Evolutionary conservation across 1,140 invertebrate species (phyloP), one percentile per base, ranked within the genome.

Genomic region (Drosophila bipectinata): DNA sequence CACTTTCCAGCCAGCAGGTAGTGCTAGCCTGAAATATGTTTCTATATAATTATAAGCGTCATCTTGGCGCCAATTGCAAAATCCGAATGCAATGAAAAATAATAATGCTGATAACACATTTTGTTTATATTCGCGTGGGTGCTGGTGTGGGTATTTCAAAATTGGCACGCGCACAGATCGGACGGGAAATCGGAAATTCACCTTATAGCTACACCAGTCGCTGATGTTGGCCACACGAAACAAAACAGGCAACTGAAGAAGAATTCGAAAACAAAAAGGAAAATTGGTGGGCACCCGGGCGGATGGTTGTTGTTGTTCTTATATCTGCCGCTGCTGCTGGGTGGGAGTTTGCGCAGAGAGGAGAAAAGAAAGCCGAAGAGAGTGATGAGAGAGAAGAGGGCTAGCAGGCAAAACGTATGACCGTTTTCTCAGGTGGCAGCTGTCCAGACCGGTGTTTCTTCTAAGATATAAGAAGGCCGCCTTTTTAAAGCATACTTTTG

Each of bases 171-270:
- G 78, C 74, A 79, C 64, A 26, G 26, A 41, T 44, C 14, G n/a
- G 41, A 21, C 9, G n/a, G 4, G 61, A 72, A 64, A 21, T 21
- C 21, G 21, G 21, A 21, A 21, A 21, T 21, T 77, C 81, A 84
- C 81, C 81, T 84, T 87, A 58, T 54, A 71, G 73, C 77, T 77
- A 61, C 73, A 77, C 73, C 77, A 71, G 67, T 54, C 76, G 80
- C 74, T 68, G 76, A 55, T 84, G 62, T 75, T 79, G 60, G 61
- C 72, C 55, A 60, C 59, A 67, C 73, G 64, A 79, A 75, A 80
- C 72, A 85, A 84, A 80, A 87, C 60, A 72, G 77, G 80, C 62
- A 85, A 84, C 55, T 73, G 72, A 72, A 72, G 24, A 68, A 15
- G 64, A 68, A 55, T 28, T 66, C 34, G 58, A 63, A 66, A 66